phyloP scores from a whole-genome alignment of 2,113 vertebrate genomes.

The Mesocricetus auratus region DNA sequence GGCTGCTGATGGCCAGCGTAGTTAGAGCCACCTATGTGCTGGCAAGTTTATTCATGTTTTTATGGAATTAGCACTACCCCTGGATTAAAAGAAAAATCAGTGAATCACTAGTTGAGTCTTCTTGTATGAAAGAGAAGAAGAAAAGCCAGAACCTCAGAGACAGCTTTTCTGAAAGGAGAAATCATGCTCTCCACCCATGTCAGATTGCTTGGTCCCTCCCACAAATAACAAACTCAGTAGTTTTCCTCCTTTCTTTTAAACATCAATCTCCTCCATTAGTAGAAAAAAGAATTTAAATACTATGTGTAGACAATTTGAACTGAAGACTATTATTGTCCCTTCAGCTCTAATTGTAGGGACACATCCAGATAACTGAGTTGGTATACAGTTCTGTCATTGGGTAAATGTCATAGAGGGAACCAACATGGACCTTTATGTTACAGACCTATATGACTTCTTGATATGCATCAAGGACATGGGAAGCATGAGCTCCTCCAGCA shows the following conservation, averaged over 20 bases:
- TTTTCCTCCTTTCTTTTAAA: too few species aligned
- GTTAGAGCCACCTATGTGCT: neutral
- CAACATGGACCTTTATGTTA: neutral
- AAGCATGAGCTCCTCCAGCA: neutral
- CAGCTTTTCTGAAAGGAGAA: neutral
- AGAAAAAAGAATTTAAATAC: neutral
- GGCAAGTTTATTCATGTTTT: neutral
- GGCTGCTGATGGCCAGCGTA: fast-evolving
- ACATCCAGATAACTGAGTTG: neutral
- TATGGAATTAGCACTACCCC: neutral
- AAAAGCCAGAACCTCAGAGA: neutral
- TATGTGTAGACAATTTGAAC: neutral
- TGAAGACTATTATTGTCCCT: neutral
- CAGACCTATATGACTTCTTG: neutral
- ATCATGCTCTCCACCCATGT: neutral
- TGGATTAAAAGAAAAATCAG: constrained; percentile 16
- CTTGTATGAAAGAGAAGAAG: neutral
- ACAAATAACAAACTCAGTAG: neutral
- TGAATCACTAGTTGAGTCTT: neutral
- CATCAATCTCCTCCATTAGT: neutral
- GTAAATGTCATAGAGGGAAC: neutral
- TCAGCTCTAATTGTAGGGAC: neutral
- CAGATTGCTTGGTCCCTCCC: neutral
- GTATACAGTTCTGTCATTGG: neutral
- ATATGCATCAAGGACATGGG: neutral